Conservation (phyloP, 1,140 invertebrate species). For the Propsilocerus akamusi region DNA sequence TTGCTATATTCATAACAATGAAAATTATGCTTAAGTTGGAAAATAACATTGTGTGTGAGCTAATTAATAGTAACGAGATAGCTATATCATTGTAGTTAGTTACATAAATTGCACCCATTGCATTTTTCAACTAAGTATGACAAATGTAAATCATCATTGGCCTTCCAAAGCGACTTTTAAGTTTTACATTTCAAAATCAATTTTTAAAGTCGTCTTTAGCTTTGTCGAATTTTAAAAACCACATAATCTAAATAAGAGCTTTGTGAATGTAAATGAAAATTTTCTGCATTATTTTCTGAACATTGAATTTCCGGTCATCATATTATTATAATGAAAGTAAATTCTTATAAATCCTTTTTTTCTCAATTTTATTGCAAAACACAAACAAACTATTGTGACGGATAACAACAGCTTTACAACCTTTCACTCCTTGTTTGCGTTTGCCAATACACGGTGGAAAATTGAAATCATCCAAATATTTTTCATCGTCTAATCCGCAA, state of each 20-base stretch:
- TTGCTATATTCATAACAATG: not conserved
- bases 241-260: not conserved
- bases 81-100: not conserved
- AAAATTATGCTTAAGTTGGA: not conserved
- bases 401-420: slow-evolving; percentile 17
- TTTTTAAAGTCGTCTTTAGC: not conserved
- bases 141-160: not conserved
- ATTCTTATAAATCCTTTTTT: not conserved
- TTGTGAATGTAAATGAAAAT: not conserved
- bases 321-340: not conserved
- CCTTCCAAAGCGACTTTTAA: not conserved
- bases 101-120: not conserved
- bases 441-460: slow-evolving; percentile 24
- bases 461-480: slow-evolving; percentile 23
- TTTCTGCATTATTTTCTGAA: too few species aligned
- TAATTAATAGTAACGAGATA: not conserved
- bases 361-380: not conserved
- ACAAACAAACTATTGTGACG: not conserved
- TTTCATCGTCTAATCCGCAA: slow-evolving; percentile 13
- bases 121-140: not conserved
- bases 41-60: not conserved
- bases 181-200: not conserved
- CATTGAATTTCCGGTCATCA: not conserved
- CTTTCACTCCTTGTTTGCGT: slow-evolving; percentile 23
- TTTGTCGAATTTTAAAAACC: not conserved